phyloP scores from a whole-genome alignment of 2,113 vertebrate species.

The Neodon shergylaensis region DNA sequence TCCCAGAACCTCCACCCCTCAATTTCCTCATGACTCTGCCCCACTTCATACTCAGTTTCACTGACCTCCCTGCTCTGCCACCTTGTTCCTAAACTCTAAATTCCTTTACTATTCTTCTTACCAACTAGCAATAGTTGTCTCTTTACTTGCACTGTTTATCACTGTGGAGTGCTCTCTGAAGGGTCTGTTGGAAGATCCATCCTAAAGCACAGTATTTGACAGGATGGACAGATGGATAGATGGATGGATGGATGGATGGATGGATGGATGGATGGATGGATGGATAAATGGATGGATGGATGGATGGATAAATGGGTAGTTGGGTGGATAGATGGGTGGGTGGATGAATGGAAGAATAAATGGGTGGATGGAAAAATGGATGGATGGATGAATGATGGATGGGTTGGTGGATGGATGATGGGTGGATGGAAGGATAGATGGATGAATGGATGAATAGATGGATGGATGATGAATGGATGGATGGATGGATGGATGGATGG shows the following conservation, averaged over 20 bases:
- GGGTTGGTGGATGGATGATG: too few species aligned
- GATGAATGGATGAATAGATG: background rate
- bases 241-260: background rate
- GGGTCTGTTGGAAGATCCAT: background rate
- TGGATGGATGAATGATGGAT: too few species aligned
- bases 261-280: background rate
- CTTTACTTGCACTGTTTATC: background rate
- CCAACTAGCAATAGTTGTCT: background rate
- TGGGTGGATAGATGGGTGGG: accelerated
- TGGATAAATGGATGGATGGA: background rate
- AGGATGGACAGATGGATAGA: too few species aligned
- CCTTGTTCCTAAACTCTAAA: background rate
- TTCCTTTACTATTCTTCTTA: background rate
- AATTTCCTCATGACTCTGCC: background rate
- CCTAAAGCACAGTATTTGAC: background rate
- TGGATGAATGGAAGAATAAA: too few species aligned
- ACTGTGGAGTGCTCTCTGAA: background rate
- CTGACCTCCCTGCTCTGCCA: background rate
- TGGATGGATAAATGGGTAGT: accelerated
- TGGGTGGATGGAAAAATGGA: background rate
- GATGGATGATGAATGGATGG: accelerated
- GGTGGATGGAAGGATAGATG: accelerated
- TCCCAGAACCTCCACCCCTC: background rate
- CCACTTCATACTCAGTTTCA: background rate
- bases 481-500: accelerated